Conservation (phyloP, 1,140 invertebrate genomes). For the Tetranychus urticae region DNA sequence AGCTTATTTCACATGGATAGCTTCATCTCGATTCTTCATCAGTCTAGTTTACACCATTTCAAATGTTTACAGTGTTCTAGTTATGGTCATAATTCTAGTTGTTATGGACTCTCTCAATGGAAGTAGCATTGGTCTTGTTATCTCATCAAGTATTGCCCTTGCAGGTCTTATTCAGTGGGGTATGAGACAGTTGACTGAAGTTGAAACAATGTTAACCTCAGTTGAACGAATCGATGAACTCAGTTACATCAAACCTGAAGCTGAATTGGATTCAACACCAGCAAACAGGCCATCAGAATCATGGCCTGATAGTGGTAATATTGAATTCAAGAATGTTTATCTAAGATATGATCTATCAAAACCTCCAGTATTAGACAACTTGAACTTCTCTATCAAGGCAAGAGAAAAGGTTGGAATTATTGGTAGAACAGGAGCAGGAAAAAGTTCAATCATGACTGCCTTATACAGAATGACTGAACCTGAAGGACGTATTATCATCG, state of each 20-base stretch:
- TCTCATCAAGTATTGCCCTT: constrained; percentile 48
- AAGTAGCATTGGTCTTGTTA: constrained; percentile 26
- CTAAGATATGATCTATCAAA: constrained; percentile 30
- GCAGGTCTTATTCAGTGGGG: constrained; percentile 61
- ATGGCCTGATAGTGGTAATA: constrained; percentile 43
- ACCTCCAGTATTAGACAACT: constrained; percentile 33
- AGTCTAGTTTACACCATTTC: constrained; percentile 53
- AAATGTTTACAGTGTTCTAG: constrained; percentile 17
- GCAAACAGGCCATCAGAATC: constrained; percentile 7
- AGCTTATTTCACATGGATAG: constrained; percentile 44
- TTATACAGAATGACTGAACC: constrained; percentile 24
- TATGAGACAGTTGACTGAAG: constrained; percentile 51
- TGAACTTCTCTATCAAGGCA: constrained; percentile 27
- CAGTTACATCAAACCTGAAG: constrained; percentile 20
- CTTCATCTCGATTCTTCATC: constrained; percentile 55
- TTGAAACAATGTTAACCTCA: constrained; percentile 34
- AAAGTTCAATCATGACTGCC: constrained; percentile 19
- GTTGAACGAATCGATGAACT: constrained; percentile 39
- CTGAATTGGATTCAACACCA: constrained; percentile 1
- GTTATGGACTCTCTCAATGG: neutral
- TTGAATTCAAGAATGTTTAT: constrained; percentile 39
- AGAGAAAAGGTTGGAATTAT: constrained; percentile 22
- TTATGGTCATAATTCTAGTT: constrained; percentile 13
- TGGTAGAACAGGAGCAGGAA: constrained; percentile 24
- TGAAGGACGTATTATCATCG: constrained; percentile 18